These are phyloP conservation scores for Xiphorhynchus elegans DNA, from an alignment of 2,113 vertebrate genomes.

Conservation along the genomic window DNA sequence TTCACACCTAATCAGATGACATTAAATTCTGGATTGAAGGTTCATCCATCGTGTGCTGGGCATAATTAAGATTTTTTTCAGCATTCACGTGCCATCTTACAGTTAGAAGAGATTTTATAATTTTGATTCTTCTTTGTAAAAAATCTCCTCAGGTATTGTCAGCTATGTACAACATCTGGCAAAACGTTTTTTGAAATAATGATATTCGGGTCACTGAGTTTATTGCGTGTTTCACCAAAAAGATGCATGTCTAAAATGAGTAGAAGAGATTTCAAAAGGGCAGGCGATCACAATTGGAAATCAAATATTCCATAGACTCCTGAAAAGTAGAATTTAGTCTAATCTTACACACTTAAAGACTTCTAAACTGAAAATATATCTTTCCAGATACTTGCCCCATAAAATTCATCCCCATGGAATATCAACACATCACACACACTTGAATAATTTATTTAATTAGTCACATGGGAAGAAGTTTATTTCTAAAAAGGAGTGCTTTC, in stretches of 20 bases:
- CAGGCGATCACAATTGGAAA: not conserved
- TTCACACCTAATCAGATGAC: conserved; percentile 70
- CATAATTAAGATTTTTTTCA: not conserved
- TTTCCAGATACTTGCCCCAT: not conserved
- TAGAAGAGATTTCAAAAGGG: not conserved
- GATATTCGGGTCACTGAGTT: not conserved
- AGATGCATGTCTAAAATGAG: not conserved
- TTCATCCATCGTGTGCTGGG: conserved; percentile 10
- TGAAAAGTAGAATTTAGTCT: not conserved
- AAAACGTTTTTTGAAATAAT: not conserved
- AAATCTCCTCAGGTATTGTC: not conserved
- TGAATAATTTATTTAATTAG: conserved; percentile 11
- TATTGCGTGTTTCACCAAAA: not conserved
- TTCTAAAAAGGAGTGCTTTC: not conserved
- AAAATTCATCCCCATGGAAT: not conserved
- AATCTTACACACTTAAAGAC: not conserved
- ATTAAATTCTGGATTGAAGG: conserved; percentile 21
- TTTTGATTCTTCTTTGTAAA: conserved; percentile 16
- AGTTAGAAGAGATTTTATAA: not conserved
- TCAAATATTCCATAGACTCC: not conserved
- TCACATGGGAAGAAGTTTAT: not conserved
- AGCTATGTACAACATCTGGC: not conserved
- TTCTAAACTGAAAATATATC: not conserved
- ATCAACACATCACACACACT: not conserved
- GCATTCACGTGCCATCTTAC: not conserved